Base-by-base conservation (phyloP, 1,140 invertebrate species). In the Paralvinella palmiformis region DNA sequence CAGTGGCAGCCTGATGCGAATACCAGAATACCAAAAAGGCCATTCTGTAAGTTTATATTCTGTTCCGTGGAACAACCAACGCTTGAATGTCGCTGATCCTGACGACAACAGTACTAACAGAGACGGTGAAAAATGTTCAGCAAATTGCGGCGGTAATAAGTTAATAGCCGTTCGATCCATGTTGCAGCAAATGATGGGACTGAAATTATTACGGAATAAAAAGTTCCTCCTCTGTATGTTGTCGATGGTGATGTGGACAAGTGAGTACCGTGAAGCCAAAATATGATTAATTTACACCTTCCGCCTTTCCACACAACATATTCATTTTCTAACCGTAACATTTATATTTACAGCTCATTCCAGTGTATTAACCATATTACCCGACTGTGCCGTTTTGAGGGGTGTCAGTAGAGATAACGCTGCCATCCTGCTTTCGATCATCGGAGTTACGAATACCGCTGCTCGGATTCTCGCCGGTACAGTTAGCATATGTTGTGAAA, bases 371-470 rank as follows among this genome's bases (percentile, higher is more conserved):
- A 60, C 58, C 17, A 41, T 60, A 20, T 36, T 63, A 24, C 50
- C 62, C 29, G 50, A 63, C 5, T 32, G 57, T 27, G 62, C 62
- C 29, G 32, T 63, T 32, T 1, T 36, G 3, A 22, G 27, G 17
- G 62, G 50, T n/a, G 35, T 57, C 7, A 63, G 17, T 37, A 22
- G 32, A 5, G 5, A 10, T 3, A 41, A 63, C 10, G 50, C 50
- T 10, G 50, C 48, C 36, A 4, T 63, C 20, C 33, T 63, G 3
- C 27, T 63, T 27, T 56, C 62, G 3, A 29, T 63, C 36, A 31
- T 63, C 3, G 62, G 62, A 57, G 32, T 44, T n/a, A 41, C 48
- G 52, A 63, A 63, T 32, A 57, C 53, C 2, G 3, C 27, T 55
- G 62, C 29, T 1, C 62, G 62, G 5, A 17, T 63, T n/a, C 1